Conservation (phyloP, 2,797 vertebrate genomes). For the Myotis vivesi region DNA sequence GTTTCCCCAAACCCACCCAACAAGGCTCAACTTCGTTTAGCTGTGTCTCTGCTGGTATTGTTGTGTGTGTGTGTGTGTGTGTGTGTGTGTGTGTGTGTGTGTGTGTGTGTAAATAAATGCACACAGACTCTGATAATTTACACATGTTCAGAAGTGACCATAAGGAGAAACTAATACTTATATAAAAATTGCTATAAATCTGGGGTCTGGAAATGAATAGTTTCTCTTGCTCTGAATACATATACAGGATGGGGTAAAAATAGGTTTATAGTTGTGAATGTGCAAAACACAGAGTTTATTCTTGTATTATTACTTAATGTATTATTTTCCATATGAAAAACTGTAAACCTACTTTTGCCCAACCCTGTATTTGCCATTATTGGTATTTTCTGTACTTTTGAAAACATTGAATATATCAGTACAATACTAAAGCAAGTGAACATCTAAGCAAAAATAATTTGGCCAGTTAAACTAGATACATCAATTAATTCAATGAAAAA, state of each 20-base stretch:
- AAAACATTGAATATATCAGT: not conserved
- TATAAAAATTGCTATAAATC: conserved; percentile 30
- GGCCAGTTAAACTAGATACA: not conserved
- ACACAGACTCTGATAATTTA: conserved; percentile 52
- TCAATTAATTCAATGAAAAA: conserved; percentile 37
- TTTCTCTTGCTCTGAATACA: conserved; percentile 27
- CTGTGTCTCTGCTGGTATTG: conserved; percentile 23
- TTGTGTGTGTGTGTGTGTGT: not conserved
- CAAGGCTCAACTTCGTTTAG: conserved; percentile 13
- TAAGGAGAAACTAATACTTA: not conserved
- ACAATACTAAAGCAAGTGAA: not conserved
- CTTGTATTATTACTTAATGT: not conserved
- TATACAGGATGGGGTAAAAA: not conserved
- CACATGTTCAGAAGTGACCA: conserved; percentile 29
- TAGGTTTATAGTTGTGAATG: not conserved
- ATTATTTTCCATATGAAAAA: not conserved
- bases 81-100: not conserved
- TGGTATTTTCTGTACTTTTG: not conserved
- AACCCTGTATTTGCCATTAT: not conserved
- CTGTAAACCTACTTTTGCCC: not conserved
- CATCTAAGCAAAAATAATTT: conserved; percentile 36
- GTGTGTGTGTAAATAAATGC: conserved; percentile 26
- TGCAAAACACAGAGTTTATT: not conserved
- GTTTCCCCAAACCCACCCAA: not conserved
- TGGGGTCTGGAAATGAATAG: conserved; percentile 8